phyloP scores from a whole-genome alignment of 1,140 invertebrate species.

The Globodera ellingtonae region DNA sequence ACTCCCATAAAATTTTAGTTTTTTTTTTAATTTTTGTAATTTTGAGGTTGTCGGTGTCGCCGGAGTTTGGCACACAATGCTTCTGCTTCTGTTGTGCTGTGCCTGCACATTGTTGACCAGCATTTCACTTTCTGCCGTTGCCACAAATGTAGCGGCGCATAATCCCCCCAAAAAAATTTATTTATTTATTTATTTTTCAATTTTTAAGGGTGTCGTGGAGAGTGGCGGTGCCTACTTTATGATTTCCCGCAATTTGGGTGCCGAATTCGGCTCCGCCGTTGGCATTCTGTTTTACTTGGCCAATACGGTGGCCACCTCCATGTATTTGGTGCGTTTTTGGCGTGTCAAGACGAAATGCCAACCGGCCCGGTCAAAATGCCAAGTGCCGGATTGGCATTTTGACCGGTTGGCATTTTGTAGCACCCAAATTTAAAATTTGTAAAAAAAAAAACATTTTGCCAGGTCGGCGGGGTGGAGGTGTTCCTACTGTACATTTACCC shows the following conservation, averaged over 20 bases:
- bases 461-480: conserved; percentile 92
- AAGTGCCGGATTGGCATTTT: too few relatives aligned
- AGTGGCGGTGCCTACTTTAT: conserved; percentile 95
- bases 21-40: background rate
- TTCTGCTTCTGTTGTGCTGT: conserved; percentile 59
- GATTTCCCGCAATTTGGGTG: conserved; percentile 95
- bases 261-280: conserved; percentile 96
- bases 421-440: background rate
- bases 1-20: conserved; percentile 10
- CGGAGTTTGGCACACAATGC: conserved; percentile 53
- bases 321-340: conserved; percentile 76
- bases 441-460: background rate
- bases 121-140: conserved; percentile 98
- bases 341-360: too few relatives aligned
- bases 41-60: conserved; percentile 50
- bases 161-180: background rate
- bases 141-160: conserved; percentile 79
- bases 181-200: background rate
- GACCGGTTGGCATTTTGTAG: background rate
- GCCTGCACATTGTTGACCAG: conserved; percentile 85
- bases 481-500: conserved; percentile 71
- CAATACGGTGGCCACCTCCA: conserved; percentile 93
- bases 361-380: too few relatives aligned
- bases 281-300: conserved; percentile 98
- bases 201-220: conserved; percentile 76